These are phyloP conservation scores for Caretta caretta DNA, from an alignment of 2,113 vertebrate genomes.

Conservation along the genomic window DNA sequence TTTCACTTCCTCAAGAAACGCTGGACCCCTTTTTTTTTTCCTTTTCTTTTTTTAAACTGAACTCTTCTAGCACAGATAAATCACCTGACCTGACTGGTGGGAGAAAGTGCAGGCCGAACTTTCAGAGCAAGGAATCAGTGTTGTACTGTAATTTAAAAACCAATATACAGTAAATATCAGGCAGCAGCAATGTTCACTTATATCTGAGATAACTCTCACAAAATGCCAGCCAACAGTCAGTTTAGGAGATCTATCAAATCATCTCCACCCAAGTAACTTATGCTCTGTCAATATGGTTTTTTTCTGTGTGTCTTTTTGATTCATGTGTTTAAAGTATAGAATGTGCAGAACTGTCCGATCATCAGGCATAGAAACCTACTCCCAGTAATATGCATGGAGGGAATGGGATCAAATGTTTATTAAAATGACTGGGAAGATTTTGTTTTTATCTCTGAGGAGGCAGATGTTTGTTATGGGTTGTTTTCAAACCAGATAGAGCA, in stretches of 20 bases:
- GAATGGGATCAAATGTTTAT: background rate
- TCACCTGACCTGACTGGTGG: constrained; percentile 4
- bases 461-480: background rate
- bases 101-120: constrained; percentile 26
- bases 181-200: constrained; percentile 11
- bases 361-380: background rate
- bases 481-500: constrained; percentile 19
- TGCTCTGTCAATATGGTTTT: background rate
- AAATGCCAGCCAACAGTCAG: background rate
- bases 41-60: background rate
- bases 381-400: background rate
- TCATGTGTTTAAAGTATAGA: background rate
- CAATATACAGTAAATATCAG: constrained; percentile 70
- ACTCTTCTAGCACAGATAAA: constrained; percentile 1
- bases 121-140: constrained; percentile 62
- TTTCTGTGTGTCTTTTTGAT: background rate
- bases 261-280: background rate
- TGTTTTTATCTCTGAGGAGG: constrained; percentile 30
- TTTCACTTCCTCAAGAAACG: background rate
- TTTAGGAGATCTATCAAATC: background rate
- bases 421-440: background rate
- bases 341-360: background rate
- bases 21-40: background rate
- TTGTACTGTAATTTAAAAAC: constrained; percentile 72
- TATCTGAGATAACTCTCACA: constrained; percentile 40